These are phyloP conservation scores for Liasis olivaceus DNA, from an alignment of 2,797 vertebrate species.

Conservation along the genomic window DNA sequence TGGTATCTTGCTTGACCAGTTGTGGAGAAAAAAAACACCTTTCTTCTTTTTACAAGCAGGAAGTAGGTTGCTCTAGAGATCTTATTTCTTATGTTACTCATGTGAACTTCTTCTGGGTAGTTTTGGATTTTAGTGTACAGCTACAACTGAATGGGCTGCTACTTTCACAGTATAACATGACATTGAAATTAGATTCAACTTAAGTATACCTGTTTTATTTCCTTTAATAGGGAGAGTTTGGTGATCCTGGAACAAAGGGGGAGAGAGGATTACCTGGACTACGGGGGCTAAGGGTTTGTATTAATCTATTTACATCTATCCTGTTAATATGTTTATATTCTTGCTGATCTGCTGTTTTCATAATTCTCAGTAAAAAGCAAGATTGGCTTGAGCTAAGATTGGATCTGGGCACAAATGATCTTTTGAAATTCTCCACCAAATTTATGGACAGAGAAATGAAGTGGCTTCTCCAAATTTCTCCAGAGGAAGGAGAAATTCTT, in stretches of 20 bases:
- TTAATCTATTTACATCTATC: not conserved
- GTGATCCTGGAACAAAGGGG: not conserved
- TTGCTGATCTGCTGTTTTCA: not conserved
- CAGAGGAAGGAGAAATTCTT: no score
- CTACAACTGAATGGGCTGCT: not conserved
- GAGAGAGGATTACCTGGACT: not conserved
- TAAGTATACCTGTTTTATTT: not conserved
- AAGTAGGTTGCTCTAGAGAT: not conserved
- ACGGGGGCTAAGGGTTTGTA: constrained; percentile 7
- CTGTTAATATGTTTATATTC: not conserved
- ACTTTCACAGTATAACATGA: not conserved
- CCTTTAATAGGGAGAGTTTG: constrained; percentile 7
- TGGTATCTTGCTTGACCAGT: not conserved
- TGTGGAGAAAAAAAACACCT: no score
- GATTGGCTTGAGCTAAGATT: not conserved
- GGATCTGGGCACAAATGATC: not conserved
- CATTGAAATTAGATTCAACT: not conserved
- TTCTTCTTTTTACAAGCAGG: not conserved
- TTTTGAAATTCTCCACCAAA: no score
- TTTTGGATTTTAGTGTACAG: not conserved
- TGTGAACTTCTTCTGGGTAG: not conserved
- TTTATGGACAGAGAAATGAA: no score
- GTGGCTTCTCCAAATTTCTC: not conserved
- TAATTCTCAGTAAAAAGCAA: not conserved
- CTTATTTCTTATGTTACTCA: not conserved